phyloP scores from a whole-genome alignment of 2,888 invertebrate species.

The Leucania comma region DNA sequence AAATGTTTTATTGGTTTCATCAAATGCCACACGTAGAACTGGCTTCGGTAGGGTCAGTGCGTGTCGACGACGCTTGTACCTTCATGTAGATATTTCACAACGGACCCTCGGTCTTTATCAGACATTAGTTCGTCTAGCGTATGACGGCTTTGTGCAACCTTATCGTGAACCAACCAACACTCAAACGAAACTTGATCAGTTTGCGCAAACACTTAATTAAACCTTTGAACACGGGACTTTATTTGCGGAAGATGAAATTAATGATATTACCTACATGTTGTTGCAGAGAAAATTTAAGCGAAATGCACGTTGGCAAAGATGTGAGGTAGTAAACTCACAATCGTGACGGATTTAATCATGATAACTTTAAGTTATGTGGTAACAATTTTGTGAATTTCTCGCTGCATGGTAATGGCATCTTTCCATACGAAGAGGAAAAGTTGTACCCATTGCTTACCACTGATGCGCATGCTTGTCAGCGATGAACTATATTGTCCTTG shows the following conservation, averaged over 20 bases:
- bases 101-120: slow-evolving; percentile 67
- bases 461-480: not conserved
- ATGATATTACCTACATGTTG: slow-evolving; percentile 40
- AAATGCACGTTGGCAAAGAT: slow-evolving; percentile 39
- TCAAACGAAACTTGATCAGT: slow-evolving; percentile 58
- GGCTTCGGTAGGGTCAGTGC: slow-evolving; percentile 79
- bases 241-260: slow-evolving; percentile 41
- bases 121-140: slow-evolving; percentile 64
- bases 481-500: too few relatives aligned
- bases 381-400: slow-evolving; percentile 36
- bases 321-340: slow-evolving; percentile 43
- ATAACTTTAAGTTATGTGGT: slow-evolving; percentile 35
- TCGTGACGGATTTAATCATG: slow-evolving; percentile 52
- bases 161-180: slow-evolving; percentile 44
- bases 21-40: slow-evolving; percentile 84
- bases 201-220: slow-evolving; percentile 66
- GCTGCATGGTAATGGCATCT: not conserved
- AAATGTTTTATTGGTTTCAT: slow-evolving; percentile 75
- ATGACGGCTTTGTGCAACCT: slow-evolving; percentile 67
- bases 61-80: slow-evolving; percentile 59
- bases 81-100: slow-evolving; percentile 74
- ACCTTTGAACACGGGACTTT: slow-evolving; percentile 30
- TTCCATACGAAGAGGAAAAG: not conserved
- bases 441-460: too few relatives aligned
- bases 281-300: slow-evolving; percentile 42